These are phyloP conservation scores for Sebastes jordani DNA, from an alignment of 2,797 vertebrate genomes.

Conservation along the genomic window DNA sequence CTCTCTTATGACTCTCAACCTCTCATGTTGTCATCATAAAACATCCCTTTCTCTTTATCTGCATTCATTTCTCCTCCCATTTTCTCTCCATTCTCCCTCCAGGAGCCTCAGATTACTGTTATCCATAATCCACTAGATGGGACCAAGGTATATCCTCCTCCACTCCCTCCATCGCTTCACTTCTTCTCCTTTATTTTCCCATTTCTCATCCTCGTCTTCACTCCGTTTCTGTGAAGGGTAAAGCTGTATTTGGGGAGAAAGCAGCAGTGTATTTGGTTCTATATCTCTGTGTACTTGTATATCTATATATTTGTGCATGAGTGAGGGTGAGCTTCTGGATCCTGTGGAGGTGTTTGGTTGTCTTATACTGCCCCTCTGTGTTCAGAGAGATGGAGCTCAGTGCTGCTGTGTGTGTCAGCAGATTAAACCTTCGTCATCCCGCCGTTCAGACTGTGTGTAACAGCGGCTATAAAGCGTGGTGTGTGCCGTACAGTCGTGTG, in stretches of 20 bases:
- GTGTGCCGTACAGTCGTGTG: not conserved
- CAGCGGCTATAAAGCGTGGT: not conserved
- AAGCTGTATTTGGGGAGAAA: constrained; percentile 8
- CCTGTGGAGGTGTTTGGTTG: constrained; percentile 17
- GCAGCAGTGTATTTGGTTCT: constrained; percentile 1
- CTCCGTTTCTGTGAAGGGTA: constrained; percentile 12
- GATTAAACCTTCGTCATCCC: not conserved
- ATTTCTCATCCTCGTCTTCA: constrained; percentile 21
- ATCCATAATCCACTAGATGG: constrained; percentile 97
- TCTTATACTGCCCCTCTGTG: constrained; percentile 56
- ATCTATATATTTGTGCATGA: constrained; percentile 38
- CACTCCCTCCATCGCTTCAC: constrained; percentile 28
- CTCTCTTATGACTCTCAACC: not conserved
- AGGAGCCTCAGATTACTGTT: constrained; percentile 96
- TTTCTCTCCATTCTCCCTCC: constrained; percentile 61
- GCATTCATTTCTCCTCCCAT: constrained; percentile 2
- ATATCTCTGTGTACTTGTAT: constrained; percentile 6
- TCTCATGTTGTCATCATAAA: not conserved
- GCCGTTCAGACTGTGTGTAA: not conserved
- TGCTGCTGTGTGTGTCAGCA: constrained; percentile 11
- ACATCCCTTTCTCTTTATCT: constrained; percentile 21
- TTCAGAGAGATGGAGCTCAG: constrained; percentile 20
- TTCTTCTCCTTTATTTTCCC: not conserved
- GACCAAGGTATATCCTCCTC: constrained; percentile 88
- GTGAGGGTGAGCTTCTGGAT: not conserved